These are phyloP conservation scores for Drosophila falleni DNA, from an alignment of 2,888 invertebrate genomes.

Conservation along the genomic window DNA sequence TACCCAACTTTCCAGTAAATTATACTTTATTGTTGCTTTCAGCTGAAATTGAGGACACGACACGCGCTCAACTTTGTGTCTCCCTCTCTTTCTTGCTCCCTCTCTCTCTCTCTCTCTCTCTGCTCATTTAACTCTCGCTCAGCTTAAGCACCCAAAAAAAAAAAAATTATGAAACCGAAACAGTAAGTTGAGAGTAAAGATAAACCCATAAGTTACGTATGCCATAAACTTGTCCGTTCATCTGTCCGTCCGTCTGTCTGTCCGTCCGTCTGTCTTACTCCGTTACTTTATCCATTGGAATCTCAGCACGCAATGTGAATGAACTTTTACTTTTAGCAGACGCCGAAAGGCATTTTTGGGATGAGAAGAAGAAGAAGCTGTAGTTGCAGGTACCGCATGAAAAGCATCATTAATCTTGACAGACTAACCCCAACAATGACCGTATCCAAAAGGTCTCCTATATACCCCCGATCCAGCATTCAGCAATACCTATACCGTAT, in stretches of 20 bases:
- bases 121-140: background rate
- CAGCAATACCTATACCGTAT: background rate
- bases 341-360: background rate
- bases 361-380: background rate
- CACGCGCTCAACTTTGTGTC: background rate
- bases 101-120: background rate
- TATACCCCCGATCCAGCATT: background rate
- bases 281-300: constrained; percentile 29
- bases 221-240: constrained; percentile 44
- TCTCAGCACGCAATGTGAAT: constrained; percentile 62
- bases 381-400: constrained; percentile 55
- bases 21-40: background rate
- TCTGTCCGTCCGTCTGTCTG: constrained; percentile 5
- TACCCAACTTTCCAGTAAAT: background rate
- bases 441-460: background rate
- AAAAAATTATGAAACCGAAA: constrained; percentile 1
- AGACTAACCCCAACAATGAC: constrained; percentile 4
- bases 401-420: constrained; percentile 30
- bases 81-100: background rate
- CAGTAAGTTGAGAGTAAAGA: constrained; percentile 24
- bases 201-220: constrained; percentile 56
- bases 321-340: constrained; percentile 73
- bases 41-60: constrained; percentile 6
- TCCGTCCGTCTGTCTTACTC: background rate
- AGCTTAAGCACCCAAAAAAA: background rate